Conservation (phyloP, 2,888 invertebrate species). For the Hypomecis atomaria region DNA sequence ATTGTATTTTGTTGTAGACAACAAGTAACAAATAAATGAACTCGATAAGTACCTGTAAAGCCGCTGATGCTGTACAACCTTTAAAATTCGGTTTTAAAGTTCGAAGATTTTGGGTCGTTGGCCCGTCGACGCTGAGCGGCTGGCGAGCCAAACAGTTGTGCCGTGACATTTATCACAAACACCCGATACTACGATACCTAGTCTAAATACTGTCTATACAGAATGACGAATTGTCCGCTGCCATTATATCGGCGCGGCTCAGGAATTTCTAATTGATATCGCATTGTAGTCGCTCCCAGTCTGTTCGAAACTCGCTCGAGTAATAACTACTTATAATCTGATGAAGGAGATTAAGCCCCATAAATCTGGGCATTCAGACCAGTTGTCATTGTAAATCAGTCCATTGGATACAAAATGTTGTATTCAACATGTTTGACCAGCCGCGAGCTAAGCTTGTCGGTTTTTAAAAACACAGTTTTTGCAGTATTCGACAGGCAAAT, state of each 20-base stretch:
- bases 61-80: no score
- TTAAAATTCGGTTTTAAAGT: no score
- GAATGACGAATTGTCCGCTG: slow-evolving; percentile 61
- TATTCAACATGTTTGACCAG: no score
- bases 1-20: no score
- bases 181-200: slow-evolving; percentile 61
- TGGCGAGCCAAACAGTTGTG: no score
- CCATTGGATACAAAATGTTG: slow-evolving; percentile 7
- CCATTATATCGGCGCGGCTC: slow-evolving; percentile 49
- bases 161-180: slow-evolving; percentile 50
- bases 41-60: no score
- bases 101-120: no score
- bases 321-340: slow-evolving; percentile 56
- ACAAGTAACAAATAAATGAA: no score
- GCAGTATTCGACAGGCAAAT: no score
- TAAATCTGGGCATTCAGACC: slow-evolving; percentile 48
- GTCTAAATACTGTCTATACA: slow-evolving; percentile 63
- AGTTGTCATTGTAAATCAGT: slow-evolving; percentile 54
- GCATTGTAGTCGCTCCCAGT: slow-evolving; percentile 64
- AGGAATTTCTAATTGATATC: slow-evolving; percentile 69
- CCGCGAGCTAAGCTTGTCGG: no score
- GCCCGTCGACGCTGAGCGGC: no score
- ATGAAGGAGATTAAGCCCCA: slow-evolving; percentile 55
- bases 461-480: no score
- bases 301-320: slow-evolving; percentile 50